Evolutionary conservation across 2,113 vertebrate genomes (phyloP).

Genomic region (Camelus bactrianus): DNA sequence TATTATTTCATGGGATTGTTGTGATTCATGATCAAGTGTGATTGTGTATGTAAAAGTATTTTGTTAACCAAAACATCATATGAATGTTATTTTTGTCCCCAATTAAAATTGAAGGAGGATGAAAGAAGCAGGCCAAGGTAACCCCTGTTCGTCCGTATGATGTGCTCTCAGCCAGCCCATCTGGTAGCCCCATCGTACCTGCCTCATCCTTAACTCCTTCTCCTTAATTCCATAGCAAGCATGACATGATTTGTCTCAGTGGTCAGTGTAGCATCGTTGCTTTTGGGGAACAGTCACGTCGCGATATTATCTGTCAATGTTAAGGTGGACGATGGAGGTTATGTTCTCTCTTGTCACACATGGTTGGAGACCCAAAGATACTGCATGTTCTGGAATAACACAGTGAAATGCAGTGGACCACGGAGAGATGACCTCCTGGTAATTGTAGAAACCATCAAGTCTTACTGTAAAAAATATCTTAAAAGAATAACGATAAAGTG

Average conservation of each 20-base stretch:
- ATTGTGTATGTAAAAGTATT: not conserved
- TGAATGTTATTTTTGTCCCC: not conserved
- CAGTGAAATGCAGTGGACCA: not conserved
- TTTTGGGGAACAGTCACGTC: not conserved
- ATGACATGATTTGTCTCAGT: not conserved
- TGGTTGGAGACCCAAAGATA: not conserved
- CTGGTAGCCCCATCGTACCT: not conserved
- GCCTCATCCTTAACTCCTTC: not conserved
- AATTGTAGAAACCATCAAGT: not conserved
- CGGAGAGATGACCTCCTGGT: not conserved
- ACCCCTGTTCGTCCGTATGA: not conserved
- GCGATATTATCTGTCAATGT: not conserved
- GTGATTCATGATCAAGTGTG: not conserved
- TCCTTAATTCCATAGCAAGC: not conserved
- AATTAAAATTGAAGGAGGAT: not conserved
- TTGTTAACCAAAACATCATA: not conserved
- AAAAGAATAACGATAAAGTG: not conserved
- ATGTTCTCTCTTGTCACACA: not conserved
- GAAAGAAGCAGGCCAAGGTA: not conserved
- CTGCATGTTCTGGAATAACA: not conserved
- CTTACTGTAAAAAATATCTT: not conserved
- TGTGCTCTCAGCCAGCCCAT: not conserved
- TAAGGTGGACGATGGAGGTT: not conserved
- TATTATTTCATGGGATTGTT: not conserved
- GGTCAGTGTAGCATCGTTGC: not conserved